Base-by-base conservation (phyloP, 1,140 invertebrate species). In the Centruroides vittatus region DNA sequence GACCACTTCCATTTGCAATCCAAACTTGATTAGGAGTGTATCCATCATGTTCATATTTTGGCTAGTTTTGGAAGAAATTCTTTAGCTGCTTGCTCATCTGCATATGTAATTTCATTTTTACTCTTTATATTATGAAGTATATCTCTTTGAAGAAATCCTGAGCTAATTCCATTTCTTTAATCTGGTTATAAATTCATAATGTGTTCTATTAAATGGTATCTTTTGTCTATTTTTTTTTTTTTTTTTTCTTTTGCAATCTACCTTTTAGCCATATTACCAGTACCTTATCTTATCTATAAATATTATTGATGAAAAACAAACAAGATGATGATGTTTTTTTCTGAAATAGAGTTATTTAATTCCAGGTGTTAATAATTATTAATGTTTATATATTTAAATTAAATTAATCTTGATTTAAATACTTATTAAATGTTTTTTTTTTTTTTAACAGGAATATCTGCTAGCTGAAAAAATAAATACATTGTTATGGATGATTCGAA, bases 391-490 rank as follows among this genome's bases (percentile, higher is more conserved):
- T 23, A 23, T 23, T 23, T 23, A 23, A 23, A 23, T 23, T 23
- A 23, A 23, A 23, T 23, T 23, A 23, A 23, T 23, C 23, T 23
- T 23, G 23, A 23, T 23, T 23, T 23, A 23, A 23, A 23, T 23
- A 23, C 23, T 23, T 23, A 23, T 23, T 23, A 23, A 23, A 23
- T 23, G 23, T 0, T 23, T 23, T 23, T 59, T 4, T 46, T 60
- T 52, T 36, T 46, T 61, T 57, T 70, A 69, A 13, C 66, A 75
- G 74, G 65, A 57, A 49, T 86, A 89, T 70, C 77, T 89, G 62
- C 76, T 82, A 54, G 79, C 80, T 54, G 88, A 93, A 72, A 93
- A 91, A 78, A 81, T 94, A 60, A 86, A 90, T 70, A 82, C 86
- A 51, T 83, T 83, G 7, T 73, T 93, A 10, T 94, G 89, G 89